Evolutionary conservation across 92 coral and sea anemone genomes (phyloP), one percentile per base, ranked within the genome.

Genomic region (Phenganax subtilis): DNA sequence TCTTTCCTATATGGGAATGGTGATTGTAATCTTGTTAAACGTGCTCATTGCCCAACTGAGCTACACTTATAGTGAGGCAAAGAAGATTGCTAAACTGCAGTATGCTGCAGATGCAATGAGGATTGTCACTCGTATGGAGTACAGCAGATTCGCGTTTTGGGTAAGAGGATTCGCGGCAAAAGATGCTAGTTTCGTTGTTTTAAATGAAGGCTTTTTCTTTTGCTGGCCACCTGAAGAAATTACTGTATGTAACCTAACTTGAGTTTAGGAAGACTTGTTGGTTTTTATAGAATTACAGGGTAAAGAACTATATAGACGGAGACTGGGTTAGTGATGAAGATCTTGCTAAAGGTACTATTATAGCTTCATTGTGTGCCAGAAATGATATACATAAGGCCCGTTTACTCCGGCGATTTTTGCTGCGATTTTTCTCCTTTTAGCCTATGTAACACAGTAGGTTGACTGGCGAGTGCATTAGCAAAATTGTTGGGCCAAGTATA

Each of bases 41-140:
- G 87, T 90, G 55, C 87, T 90, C 75, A 90, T 90, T 57, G 94
- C 94, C 7, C 94, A 90, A 85, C 84, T 90, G 28, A 88, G 94
- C 76, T 86, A 75, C 65, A 90, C 94, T 0, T 90, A 90, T 82
- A 85, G 87, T 16, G 94, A 90, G 81, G 92, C 94, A 3, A 90
- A 88, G 90, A 88, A 75, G 60, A 88, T 81, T 82, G 94, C 94
- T 11, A 90, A 88, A 68, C 90, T 90, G 8, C 94, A 90, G 72
- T 90, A 90, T 58, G 90, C 91, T 31, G 76, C 87, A 17, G 94
- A 90, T 72, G 85, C 90, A 44, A 87, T 90, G 86, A 68, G 87
- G 7, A 90, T 90, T 54, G 85, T 90, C 84, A 84, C 94, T 63
- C 88, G 91, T 16, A 31, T 90, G 81, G 94, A 90, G 63, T 86